Conservation (phyloP, 2,113 vertebrate genomes). For the Uropsilus gracilis region DNA sequence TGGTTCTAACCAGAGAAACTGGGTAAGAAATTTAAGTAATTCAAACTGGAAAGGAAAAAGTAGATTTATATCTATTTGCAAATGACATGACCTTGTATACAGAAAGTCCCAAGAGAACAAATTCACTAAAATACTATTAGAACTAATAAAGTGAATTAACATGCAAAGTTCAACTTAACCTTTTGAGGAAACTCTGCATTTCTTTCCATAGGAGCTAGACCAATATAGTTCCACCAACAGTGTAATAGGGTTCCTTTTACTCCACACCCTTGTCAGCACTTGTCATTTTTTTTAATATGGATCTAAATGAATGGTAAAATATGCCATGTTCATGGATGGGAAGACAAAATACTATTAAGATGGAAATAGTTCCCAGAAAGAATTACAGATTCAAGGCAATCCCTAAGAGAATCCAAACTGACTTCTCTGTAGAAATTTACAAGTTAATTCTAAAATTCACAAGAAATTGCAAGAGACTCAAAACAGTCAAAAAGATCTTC, state of each 20-base stretch:
- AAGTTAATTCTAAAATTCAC: background rate
- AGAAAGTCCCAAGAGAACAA: background rate
- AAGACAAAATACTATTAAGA: too few species aligned
- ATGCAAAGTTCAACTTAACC: background rate
- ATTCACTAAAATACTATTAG: background rate
- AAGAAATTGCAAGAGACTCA: background rate
- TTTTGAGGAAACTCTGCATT: too few species aligned
- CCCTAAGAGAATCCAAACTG: background rate
- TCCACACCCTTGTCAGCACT: too few species aligned
- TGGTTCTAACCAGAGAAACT: background rate
- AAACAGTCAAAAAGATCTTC: background rate
- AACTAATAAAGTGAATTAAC: background rate
- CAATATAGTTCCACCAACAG: too few species aligned
- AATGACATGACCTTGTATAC: background rate
- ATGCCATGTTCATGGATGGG: background rate
- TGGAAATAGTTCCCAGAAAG: background rate
- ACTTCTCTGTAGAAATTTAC: background rate
- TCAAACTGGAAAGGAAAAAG: background rate
- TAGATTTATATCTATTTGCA: background rate
- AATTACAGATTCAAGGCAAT: background rate
- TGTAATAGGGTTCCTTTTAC: too few species aligned
- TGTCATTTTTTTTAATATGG: too few species aligned
- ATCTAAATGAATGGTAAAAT: background rate
- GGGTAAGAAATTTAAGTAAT: background rate
- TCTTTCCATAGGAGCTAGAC: too few species aligned